Conservation (phyloP, 2,113 vertebrate species). For the Naja naja region DNA sequence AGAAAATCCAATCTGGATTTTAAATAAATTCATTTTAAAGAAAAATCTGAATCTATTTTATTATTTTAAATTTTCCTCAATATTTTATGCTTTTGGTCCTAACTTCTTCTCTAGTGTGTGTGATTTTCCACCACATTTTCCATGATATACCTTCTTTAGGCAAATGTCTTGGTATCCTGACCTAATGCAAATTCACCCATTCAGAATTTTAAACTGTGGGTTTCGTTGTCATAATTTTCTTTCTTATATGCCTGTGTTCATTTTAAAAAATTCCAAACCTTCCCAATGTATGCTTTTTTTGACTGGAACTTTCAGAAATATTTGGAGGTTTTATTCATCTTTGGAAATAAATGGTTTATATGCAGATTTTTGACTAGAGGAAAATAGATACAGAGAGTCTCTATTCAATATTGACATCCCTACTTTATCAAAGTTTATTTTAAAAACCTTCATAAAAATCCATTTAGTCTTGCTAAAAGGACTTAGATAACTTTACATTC, state of each 20-base stretch:
- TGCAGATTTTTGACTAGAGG: not conserved
- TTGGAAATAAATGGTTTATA: not conserved
- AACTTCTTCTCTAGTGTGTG: not conserved
- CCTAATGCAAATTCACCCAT: not conserved
- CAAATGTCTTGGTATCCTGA: not conserved
- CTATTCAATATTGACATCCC: not conserved
- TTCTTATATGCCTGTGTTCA: not conserved
- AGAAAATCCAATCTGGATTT: not conserved
- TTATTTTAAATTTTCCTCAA: not conserved
- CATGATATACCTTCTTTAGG: not conserved
- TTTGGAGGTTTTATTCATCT: not conserved
- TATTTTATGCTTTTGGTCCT: not conserved
- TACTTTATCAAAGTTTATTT: not conserved
- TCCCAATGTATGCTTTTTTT: not conserved
- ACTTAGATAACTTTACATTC: not conserved
- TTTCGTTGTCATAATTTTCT: not conserved
- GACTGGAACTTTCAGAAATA: not conserved
- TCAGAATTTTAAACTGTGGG: not conserved
- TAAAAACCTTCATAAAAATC: not conserved
- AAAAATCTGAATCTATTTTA: not conserved
- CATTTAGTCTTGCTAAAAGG: not conserved
- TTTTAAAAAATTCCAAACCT: not conserved
- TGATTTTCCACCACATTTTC: not conserved
- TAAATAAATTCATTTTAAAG: not conserved
- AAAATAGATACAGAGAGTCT: not conserved